Base-by-base conservation (phyloP, 2,888 invertebrate species). In the Polydrusus tereticollis region DNA sequence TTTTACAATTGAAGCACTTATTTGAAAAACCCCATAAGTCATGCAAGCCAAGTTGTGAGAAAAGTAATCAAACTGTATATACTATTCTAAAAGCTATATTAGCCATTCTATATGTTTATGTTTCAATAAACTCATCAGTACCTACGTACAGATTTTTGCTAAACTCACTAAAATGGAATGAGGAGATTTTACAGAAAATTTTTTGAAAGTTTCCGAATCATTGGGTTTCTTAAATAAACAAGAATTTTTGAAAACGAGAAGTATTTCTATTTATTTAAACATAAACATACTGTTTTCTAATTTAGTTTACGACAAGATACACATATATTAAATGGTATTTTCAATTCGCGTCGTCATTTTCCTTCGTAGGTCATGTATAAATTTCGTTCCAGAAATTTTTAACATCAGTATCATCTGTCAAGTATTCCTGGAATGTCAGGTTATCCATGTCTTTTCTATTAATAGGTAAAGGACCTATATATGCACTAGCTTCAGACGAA, bases 171-270 rank as follows among this genome's bases (percentile, higher is more conserved):
- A 55, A 10, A 55, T 55, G 23, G 55, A 55, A 55, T 55, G 55
- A 21, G 8, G 12, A 14, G 52, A 7, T 52, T 52, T 5, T 18
- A 7, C 3, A 5, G 7, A 26, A 26, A 26, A 26, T 5, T 5
- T 26, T 26, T 33, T 20, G 23, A 55, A 55, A 55, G n/a, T 55
- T 26, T 23, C 23, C 23, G 26, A 55, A 12, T 55, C 3, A 55
- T n/a, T 21, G 55, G 55, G 55, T 55, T 21, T 55, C 55, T 55
- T 21, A 55, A 55, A 21, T 55, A 55, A 55, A 55, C 55, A 55
- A 18, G 55, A 55, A 5, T 26, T 21, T 29, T 55, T 29, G 23
- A 55, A 55, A 55, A 21, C 55, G 23, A 3, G 10, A 3, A 55
- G 14, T 14, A 3, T 29, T 5, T 55, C 55, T 55, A 55, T 55